Conservation (phyloP, 2,888 invertebrate species). For the Anthrax anthrax region DNA sequence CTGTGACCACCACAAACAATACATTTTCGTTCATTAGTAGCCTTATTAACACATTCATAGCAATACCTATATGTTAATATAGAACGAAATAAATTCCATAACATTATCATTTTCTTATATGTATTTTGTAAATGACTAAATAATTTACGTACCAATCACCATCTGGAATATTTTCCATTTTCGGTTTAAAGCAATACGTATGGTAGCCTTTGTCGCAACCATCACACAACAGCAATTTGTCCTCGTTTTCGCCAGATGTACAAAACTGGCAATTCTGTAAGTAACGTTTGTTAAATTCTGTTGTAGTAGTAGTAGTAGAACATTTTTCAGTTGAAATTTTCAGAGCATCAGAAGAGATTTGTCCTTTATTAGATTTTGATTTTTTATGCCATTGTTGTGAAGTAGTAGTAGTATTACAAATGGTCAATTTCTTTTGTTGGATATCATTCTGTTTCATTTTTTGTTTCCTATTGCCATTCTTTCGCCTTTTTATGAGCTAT, state of each 20-base stretch:
- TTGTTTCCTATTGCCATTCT: neutral
- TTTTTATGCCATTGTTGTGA: neutral
- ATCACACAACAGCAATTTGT: conserved; percentile 86
- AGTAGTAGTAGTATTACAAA: neutral
- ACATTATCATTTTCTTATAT: too few species aligned
- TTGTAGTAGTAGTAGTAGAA: conserved; percentile 1
- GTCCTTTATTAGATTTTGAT: neutral
- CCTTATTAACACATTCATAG: conserved; percentile 88
- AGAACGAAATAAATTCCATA: neutral
- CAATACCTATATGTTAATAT: conserved; percentile 55
- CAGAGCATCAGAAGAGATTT: neutral
- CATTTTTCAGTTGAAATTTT: neutral
- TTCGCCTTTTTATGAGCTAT: conserved; percentile 1
- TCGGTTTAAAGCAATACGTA: conserved; percentile 95
- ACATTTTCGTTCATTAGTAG: conserved; percentile 83
- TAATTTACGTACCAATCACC: conserved; percentile 87
- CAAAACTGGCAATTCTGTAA: conserved; percentile 94
- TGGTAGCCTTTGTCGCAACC: conserved; percentile 98
- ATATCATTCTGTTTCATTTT: neutral
- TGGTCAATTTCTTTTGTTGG: neutral
- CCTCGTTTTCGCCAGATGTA: conserved; percentile 90
- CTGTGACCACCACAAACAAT: conserved; percentile 78
- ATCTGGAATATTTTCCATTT: conserved; percentile 91
- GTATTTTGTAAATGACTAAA: too few species aligned
- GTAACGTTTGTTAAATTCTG: conserved; percentile 16